Evolutionary conservation across 2,113 vertebrate species (phyloP).

Genomic region (Pedionomus torquatus): DNA sequence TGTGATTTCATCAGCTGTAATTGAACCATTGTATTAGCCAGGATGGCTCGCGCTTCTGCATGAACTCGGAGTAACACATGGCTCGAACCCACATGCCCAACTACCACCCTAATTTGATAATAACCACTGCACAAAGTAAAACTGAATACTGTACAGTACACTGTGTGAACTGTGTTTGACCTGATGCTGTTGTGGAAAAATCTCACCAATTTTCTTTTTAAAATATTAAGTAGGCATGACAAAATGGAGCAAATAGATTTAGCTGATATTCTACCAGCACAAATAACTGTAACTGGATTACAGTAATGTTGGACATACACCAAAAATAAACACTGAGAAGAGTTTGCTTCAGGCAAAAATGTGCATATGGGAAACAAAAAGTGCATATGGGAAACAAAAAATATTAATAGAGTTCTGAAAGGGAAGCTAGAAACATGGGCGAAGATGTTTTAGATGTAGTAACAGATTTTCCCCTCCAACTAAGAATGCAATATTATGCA

Average conservation of each 20-base stretch:
- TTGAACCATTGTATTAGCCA: slow-evolving; percentile 45
- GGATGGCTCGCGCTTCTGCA: slow-evolving; percentile 54
- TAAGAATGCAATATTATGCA: slow-evolving; percentile 20
- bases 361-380: slow-evolving; percentile 63
- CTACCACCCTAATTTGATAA: slow-evolving; percentile 63
- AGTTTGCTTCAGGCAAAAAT: slow-evolving; percentile 59
- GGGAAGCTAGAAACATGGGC: slow-evolving; percentile 27
- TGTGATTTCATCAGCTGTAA: slow-evolving; percentile 67
- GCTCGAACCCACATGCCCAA: slow-evolving; percentile 34
- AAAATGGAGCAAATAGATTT: slow-evolving; percentile 50
- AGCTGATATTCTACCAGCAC: slow-evolving; percentile 57
- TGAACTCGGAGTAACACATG: slow-evolving; percentile 55
- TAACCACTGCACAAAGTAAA: slow-evolving; percentile 39
- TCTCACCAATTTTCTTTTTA: slow-evolving; percentile 31
- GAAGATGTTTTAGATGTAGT: slow-evolving; percentile 3
- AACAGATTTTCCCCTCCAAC: slow-evolving; percentile 52
- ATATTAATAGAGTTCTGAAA: slow-evolving; percentile 65
- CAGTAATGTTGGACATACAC: not conserved
- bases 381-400: slow-evolving; percentile 57
- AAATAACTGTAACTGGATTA: slow-evolving; percentile 46
- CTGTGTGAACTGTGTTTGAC: slow-evolving; percentile 63
- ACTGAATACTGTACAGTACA: not conserved
- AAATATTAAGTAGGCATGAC: slow-evolving; percentile 42
- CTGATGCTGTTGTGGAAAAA: slow-evolving; percentile 35
- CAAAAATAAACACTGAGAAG: slow-evolving; percentile 60